Conservation (phyloP, 2,113 vertebrate genomes). For the Eonycteris spelaea region DNA sequence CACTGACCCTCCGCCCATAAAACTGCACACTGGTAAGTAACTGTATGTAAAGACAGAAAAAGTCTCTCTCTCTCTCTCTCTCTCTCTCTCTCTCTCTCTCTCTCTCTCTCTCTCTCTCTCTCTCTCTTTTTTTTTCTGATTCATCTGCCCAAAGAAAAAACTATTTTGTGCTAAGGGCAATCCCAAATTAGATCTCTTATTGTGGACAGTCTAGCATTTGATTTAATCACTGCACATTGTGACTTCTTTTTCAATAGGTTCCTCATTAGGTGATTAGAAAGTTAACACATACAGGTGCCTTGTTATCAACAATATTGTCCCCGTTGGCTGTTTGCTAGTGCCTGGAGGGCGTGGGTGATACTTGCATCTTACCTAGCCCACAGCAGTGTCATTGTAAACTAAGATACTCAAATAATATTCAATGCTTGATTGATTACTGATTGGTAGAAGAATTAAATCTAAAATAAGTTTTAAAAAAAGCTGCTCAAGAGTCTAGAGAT, state of each 20-base stretch:
- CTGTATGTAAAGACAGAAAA: not conserved
- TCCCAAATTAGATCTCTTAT: not conserved
- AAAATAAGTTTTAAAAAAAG: not conserved
- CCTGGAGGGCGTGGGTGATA: not conserved
- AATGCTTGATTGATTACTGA: not conserved
- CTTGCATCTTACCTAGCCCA: not conserved
- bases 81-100: no score
- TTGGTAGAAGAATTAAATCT: not conserved
- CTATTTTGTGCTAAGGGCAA: not conserved
- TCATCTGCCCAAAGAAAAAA: not conserved
- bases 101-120: no score
- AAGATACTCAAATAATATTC: not conserved
- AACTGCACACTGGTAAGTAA: not conserved
- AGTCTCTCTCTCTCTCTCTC: no score
- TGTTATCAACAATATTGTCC: not conserved
- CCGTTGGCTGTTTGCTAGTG: not conserved
- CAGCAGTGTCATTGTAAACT: not conserved
- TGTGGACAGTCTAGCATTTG: not conserved
- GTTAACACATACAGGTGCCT: not conserved
- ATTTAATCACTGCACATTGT: not conserved
- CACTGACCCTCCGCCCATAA: not conserved
- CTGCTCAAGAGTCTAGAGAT: not conserved
- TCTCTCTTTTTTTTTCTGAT: not conserved
- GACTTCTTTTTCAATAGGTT: not conserved
- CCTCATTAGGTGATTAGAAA: not conserved